These are phyloP conservation scores for Zenarchopterus dispar DNA, from an alignment of 2,797 vertebrate genomes.

Conservation along the genomic window DNA sequence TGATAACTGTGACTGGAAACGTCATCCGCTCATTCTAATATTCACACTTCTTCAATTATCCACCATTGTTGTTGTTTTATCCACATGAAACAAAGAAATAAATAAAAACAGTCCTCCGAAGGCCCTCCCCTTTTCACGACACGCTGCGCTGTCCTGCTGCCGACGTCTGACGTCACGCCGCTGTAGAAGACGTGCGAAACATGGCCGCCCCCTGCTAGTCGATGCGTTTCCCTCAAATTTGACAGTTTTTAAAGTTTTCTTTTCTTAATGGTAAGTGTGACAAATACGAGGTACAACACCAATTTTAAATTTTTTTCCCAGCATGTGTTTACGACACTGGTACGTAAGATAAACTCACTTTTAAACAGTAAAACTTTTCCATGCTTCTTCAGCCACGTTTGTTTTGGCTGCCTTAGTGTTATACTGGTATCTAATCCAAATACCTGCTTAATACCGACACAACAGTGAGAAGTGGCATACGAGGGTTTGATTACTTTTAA, in stretches of 20 bases:
- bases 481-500: no score
- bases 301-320: no score
- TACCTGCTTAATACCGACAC: no score
- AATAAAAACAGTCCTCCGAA: constrained; percentile 84
- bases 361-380: not conserved
- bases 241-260: not conserved
- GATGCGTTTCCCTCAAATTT: constrained; percentile 1
- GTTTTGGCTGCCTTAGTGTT: constrained; percentile 25
- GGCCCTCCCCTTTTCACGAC: constrained; percentile 79
- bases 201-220: constrained; percentile 66
- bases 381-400: constrained; percentile 64
- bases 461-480: no score
- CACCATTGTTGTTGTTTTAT: constrained; percentile 79
- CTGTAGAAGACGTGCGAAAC: constrained; percentile 15
- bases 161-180: constrained; percentile 53
- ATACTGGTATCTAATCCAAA: no score
- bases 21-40: constrained; percentile 68
- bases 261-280: constrained; percentile 52
- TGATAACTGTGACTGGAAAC: constrained; percentile 55
- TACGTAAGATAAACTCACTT: no score
- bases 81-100: constrained; percentile 87
- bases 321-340: no score
- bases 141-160: constrained; percentile 42
- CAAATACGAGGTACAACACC: accelerated
- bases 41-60: constrained; percentile 69